Percentiles rank a stretch among this genome's conserved stretches.
These are phyloP conservation scores for Rutilus rutilus DNA, from an alignment of 2,113 vertebrate species.

Conservation along the genomic window DNA sequence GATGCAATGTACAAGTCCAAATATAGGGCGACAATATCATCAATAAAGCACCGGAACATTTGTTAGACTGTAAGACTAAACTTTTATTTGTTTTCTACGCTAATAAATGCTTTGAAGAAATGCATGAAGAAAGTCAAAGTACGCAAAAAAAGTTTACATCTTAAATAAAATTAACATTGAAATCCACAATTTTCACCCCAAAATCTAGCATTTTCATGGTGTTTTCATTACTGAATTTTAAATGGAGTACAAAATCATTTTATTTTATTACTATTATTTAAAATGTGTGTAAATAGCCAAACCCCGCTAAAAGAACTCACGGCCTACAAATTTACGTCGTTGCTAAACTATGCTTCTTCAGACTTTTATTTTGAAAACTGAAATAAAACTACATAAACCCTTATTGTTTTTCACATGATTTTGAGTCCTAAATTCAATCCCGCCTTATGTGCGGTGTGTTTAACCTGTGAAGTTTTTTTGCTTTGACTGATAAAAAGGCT, in stretches of 20 bases:
- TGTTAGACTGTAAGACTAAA: neutral
- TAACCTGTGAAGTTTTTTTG: neutral
- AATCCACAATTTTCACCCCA: neutral
- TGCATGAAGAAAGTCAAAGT: neutral
- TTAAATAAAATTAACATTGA: neutral
- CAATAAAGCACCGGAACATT: neutral
- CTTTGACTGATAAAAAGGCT: neutral
- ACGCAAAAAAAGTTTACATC: neutral
- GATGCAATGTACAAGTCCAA: neutral
- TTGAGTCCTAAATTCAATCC: neutral
- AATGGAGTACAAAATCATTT: neutral
- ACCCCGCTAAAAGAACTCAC: neutral
- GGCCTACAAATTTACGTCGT: neutral
- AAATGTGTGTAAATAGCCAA: neutral
- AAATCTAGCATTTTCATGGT: neutral
- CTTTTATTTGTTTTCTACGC: neutral
- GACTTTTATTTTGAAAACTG: neutral
- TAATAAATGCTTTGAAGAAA: neutral
- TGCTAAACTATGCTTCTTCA: neutral
- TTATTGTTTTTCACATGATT: neutral
- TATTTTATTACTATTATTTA: neutral
- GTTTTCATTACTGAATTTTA: neutral
- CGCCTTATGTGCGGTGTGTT: neutral
- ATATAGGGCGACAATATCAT: neutral
- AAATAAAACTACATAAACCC: neutral